Conservation (phyloP, 2,113 vertebrate species). For the Dendrocopos noguchii region DNA sequence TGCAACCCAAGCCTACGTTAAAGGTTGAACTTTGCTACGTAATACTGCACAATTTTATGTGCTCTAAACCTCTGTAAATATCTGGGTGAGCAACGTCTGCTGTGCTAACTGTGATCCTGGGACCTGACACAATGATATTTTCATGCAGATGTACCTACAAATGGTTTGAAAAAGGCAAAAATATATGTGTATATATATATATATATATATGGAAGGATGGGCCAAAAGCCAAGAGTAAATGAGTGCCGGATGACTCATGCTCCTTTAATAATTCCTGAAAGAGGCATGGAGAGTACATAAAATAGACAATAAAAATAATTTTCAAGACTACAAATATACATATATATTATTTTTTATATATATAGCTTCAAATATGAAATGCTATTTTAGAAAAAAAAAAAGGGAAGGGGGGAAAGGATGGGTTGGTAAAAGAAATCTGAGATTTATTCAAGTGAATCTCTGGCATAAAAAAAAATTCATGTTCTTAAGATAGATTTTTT, state of each 20-base stretch:
- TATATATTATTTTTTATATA: conserved; percentile 64
- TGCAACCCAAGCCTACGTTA: conserved; percentile 72
- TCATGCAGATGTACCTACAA: conserved; percentile 74
- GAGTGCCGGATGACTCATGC: conserved; percentile 64
- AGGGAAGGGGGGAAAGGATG: neutral
- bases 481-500: conserved; percentile 56
- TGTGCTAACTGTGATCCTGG: conserved; percentile 69
- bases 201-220: conserved; percentile 61
- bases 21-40: conserved; percentile 71
- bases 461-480: conserved; percentile 52
- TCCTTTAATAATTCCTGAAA: conserved; percentile 75
- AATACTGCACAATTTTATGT: conserved; percentile 82
- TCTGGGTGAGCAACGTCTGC: conserved; percentile 60
- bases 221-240: conserved; percentile 56
- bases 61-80: conserved; percentile 79
- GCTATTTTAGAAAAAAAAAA: conserved; percentile 70
- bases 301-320: conserved; percentile 77
- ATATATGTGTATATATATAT: no score
- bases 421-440: conserved; percentile 70
- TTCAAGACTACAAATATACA: conserved; percentile 76
- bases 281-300: conserved; percentile 72
- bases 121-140: conserved; percentile 75
- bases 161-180: conserved; percentile 74
- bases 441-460: conserved; percentile 51
- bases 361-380: conserved; percentile 78